Conservation (phyloP, 2,113 vertebrate species). For the Zingel zingel region DNA sequence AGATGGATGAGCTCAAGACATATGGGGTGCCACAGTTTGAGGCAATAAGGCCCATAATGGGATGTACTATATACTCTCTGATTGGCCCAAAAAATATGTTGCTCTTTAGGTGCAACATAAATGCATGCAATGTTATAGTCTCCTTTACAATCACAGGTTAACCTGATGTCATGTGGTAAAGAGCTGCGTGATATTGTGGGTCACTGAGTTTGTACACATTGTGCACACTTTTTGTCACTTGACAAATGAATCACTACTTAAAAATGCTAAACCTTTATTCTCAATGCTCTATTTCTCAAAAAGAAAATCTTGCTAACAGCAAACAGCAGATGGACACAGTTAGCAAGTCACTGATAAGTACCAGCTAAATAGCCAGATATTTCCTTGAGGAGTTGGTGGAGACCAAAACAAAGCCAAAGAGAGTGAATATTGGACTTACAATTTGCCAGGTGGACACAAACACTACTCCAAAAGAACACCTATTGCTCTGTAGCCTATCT, state of each 20-base stretch:
- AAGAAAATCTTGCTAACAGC: too few species aligned
- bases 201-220: neutral
- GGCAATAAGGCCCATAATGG: conserved; percentile 35
- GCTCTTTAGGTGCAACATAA: conserved; percentile 16
- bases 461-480: neutral
- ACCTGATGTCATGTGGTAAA: conserved; percentile 7
- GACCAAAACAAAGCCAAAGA: too few species aligned
- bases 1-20: conserved; percentile 58
- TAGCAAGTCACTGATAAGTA: too few species aligned
- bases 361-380: too few species aligned
- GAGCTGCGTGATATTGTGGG: neutral
- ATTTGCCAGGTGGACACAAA: too few species aligned
- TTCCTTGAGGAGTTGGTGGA: too few species aligned
- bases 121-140: conserved; percentile 16
- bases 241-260: neutral
- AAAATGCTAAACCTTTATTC: neutral
- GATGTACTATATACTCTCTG: conserved; percentile 2
- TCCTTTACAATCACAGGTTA: conserved; percentile 22
- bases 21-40: conserved; percentile 23
- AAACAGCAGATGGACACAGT: too few species aligned
- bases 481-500: neutral
- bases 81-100: conserved; percentile 45
- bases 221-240: neutral
- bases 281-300: too few species aligned
- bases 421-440: too few species aligned